Conservation (phyloP, 2,888 invertebrate genomes). For the Lasioglossum figueresi region DNA sequence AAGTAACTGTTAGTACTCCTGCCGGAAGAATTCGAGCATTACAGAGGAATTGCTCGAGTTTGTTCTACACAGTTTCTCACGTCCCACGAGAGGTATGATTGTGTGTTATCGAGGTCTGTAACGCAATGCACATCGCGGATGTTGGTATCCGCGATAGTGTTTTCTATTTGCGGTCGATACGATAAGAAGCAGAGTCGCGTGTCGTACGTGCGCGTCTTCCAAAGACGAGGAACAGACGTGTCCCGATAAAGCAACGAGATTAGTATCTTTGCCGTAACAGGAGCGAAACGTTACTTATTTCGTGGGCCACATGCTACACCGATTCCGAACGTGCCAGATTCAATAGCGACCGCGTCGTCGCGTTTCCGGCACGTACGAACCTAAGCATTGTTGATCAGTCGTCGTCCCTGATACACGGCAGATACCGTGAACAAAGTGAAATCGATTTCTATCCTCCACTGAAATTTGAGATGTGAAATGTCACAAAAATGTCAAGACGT, state of each 20-base stretch:
- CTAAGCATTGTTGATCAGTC: conserved; percentile 66
- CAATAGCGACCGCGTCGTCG: conserved; percentile 50
- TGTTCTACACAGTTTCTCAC: neutral
- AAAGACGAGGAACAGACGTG: conserved; percentile 52
- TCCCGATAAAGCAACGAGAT: conserved; percentile 58
- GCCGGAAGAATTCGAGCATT: neutral
- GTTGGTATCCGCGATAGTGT: conserved; percentile 32
- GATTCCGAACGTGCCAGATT: conserved; percentile 42
- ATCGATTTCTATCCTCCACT: conserved; percentile 54
- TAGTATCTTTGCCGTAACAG: conserved; percentile 57
- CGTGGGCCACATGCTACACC: conserved; percentile 42
- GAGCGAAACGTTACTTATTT: conserved; percentile 66
- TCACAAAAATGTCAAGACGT: no score
- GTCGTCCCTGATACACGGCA: conserved; percentile 52
- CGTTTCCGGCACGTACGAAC: conserved; percentile 63
- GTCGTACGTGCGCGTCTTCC: conserved; percentile 39
- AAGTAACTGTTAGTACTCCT: neutral
- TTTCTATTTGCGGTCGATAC: conserved; percentile 38
- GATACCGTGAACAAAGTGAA: conserved; percentile 66
- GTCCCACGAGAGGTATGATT: neutral
- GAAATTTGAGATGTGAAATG: conserved; percentile 6
- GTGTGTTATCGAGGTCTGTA: no score
- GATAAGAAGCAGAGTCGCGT: conserved; percentile 39
- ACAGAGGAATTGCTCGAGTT: neutral
- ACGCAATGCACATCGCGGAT: conserved; percentile 12